Evolutionary conservation across 2,888 invertebrate genomes (phyloP).

Genomic region (Aporophyla lueneburgensis): DNA sequence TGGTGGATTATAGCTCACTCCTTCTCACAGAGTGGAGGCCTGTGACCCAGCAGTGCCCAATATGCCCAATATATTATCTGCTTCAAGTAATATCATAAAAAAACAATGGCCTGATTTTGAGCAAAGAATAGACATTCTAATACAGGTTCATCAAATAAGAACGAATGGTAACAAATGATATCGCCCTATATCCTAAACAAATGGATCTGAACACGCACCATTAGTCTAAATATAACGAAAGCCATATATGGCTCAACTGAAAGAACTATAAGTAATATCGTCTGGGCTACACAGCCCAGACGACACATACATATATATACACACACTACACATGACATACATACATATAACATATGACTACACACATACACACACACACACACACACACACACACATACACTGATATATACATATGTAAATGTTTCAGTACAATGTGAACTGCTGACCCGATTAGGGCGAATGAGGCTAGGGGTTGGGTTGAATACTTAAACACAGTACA

Average conservation of each 20-base stretch:
- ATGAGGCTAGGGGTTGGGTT: slow-evolving; percentile 12
- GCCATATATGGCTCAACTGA: neutral
- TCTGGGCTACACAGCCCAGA: no score
- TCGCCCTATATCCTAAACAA: neutral
- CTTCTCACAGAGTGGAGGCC: no score
- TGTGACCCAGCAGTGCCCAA: no score
- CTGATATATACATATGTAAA: slow-evolving; percentile 39
- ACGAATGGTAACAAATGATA: neutral
- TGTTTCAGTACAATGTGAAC: slow-evolving; percentile 34
- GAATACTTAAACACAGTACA: slow-evolving; percentile 19
- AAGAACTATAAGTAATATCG: slow-evolving; percentile 7
- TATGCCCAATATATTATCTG: neutral
- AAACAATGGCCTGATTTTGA: neutral
- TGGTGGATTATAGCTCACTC: no score
- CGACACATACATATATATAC: no score
- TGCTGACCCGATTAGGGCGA: slow-evolving; percentile 45
- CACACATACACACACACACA: no score
- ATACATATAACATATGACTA: no score
- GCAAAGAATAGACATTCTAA: neutral
- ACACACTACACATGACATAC: no score
- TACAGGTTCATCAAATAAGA: neutral
- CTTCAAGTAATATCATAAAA: neutral
- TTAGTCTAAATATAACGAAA: slow-evolving; percentile 9
- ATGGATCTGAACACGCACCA: slow-evolving; percentile 8
- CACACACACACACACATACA: no score